Percentiles rank a stretch among this genome's conserved stretches.
Evolutionary conservation across 2,888 invertebrate genomes (phyloP).

Genomic region (Lucinisca nassula): DNA sequence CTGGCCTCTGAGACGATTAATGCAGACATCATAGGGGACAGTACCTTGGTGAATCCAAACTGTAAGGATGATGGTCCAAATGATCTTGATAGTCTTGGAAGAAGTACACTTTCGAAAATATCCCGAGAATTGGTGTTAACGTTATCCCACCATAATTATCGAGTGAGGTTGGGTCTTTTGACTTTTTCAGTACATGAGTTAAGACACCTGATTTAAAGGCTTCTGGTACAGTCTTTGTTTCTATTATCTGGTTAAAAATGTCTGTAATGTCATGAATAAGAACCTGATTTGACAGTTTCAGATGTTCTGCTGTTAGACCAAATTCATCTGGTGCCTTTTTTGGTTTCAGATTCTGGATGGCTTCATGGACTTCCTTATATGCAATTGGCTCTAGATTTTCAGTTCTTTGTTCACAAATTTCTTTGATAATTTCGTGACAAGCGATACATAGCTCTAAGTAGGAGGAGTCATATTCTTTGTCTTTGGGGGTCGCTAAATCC

Average conservation of each 20-base stretch:
- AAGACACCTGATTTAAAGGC: neutral
- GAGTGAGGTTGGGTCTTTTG: neutral
- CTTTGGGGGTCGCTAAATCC: neutral
- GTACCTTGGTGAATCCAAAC: neutral
- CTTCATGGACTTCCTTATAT: neutral
- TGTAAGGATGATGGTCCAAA: neutral
- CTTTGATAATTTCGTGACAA: neutral
- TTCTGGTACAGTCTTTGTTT: neutral
- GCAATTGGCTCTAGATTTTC: neutral
- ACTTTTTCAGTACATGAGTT: neutral
- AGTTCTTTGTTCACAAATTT: neutral
- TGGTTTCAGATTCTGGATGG: neutral
- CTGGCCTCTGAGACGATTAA: neutral
- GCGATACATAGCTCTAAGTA: neutral
- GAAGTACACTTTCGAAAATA: neutral
- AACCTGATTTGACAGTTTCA: neutral
- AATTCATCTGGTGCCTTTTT: conserved; percentile 8
- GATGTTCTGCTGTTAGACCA: neutral
- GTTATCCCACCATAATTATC: conserved; percentile 2
- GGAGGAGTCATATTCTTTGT: neutral
- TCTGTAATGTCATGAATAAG: neutral
- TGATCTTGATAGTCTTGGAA: neutral
- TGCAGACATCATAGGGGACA: neutral
- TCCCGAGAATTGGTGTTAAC: neutral
- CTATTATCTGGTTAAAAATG: neutral